phyloP scores from a whole-genome alignment of 1,140 invertebrate species.

The Sitophilus oryzae region DNA sequence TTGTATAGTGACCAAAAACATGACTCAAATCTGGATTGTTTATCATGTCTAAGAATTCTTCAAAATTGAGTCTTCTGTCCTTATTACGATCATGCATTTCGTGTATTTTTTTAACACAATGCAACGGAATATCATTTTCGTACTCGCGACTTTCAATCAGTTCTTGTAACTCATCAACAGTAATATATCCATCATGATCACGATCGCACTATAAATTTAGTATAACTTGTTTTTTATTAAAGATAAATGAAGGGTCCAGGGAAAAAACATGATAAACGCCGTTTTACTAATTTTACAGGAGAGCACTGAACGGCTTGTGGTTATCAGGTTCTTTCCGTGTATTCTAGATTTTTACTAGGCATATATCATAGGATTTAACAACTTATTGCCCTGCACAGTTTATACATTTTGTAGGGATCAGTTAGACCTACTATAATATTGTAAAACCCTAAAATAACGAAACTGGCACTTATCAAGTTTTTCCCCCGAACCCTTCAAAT shows the following conservation, averaged over 20 bases:
- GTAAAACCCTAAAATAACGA: too few species aligned
- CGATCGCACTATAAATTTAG: constrained; percentile 62
- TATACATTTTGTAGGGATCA: too few species aligned
- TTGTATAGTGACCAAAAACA: constrained; percentile 50
- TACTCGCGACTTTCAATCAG: constrained; percentile 56
- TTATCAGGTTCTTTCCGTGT: too few species aligned
- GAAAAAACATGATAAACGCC: too few species aligned
- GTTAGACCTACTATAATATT: too few species aligned
- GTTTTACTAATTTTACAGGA: too few species aligned
- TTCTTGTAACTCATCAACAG: constrained; percentile 60
- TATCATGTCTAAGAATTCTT: constrained; percentile 77
- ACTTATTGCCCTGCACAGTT: too few species aligned
- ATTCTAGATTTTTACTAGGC: too few species aligned
- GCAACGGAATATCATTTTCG: constrained; percentile 64
- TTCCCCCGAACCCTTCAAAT: too few species aligned
- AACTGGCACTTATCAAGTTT: neutral
- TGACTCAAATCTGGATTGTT: constrained; percentile 56
- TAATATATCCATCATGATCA: constrained; percentile 68
- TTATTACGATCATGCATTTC: constrained; percentile 63
- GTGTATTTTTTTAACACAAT: constrained; percentile 66
- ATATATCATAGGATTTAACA: too few species aligned
- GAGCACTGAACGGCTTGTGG: too few species aligned
- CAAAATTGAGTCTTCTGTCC: constrained; percentile 66
- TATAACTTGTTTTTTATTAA: neutral
- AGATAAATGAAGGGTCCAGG: too few species aligned